Evolutionary conservation across 2,888 invertebrate genomes (phyloP).

Genomic region (Acholoe squamosa): DNA sequence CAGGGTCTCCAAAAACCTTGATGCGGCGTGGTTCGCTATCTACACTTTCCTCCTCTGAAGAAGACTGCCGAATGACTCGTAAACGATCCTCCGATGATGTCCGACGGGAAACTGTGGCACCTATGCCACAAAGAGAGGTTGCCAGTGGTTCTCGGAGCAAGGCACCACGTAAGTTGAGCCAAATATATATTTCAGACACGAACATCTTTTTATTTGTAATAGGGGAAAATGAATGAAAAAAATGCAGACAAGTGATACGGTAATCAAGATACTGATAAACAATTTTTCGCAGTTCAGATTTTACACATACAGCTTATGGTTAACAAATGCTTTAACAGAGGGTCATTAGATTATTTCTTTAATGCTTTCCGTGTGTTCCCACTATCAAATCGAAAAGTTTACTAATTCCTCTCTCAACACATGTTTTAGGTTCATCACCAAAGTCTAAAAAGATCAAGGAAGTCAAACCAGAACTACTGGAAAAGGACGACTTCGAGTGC

Average conservation of each 20-base stretch:
- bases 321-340: too few species aligned
- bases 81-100: conserved; percentile 39
- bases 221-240: too few species aligned
- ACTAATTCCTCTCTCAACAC: too few species aligned
- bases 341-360: too few species aligned
- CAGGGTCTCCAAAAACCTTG: neutral
- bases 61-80: neutral
- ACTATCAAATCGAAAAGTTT: too few species aligned
- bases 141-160: neutral
- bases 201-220: too few species aligned
- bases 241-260: too few species aligned
- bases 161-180: conserved; percentile 4
- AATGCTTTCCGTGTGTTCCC: too few species aligned
- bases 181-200: too few species aligned
- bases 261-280: too few species aligned
- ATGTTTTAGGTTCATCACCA: neutral
- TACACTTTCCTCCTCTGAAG: neutral
- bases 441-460: neutral
- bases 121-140: neutral
- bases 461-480: conserved; percentile 2
- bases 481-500: conserved; percentile 70
- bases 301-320: too few species aligned
- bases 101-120: neutral
- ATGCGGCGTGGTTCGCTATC: neutral
- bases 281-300: too few species aligned